phyloP scores from a whole-genome alignment of 23 tunicate species.

The Styela plicata region DNA sequence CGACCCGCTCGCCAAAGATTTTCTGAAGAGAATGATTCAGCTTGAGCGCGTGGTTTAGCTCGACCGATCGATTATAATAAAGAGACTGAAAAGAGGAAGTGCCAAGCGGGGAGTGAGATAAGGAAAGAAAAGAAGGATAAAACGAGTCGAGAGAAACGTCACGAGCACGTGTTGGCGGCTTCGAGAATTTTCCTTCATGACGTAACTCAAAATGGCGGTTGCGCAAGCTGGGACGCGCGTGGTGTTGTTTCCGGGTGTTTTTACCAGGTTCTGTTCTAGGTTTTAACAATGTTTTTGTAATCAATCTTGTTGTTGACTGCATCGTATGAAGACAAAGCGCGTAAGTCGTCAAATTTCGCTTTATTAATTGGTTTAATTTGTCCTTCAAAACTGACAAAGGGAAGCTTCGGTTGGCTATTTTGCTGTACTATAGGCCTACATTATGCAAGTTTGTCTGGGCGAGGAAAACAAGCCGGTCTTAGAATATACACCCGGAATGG shows the following conservation, averaged over 20 bases:
- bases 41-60: not conserved
- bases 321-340: too few relatives aligned
- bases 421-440: too few relatives aligned
- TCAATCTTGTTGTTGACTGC: too few relatives aligned
- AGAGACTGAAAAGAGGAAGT: not conserved
- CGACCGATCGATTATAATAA: not conserved
- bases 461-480: too few relatives aligned
- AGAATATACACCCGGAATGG: too few relatives aligned
- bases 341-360: too few relatives aligned
- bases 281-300: too few relatives aligned
- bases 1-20: not conserved
- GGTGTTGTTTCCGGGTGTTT: not conserved
- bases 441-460: too few relatives aligned
- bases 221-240: not conserved
- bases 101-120: not conserved
- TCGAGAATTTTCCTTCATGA: conserved; percentile 19
- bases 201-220: conserved; percentile 1
- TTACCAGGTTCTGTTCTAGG: too few relatives aligned
- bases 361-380: too few relatives aligned
- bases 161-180: conserved; percentile 19
- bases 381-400: too few relatives aligned
- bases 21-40: conserved; percentile 1
- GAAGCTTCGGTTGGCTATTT: too few relatives aligned
- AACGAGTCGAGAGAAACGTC: not conserved
- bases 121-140: not conserved